These are phyloP conservation scores for Coilia nasus DNA, from an alignment of 2,797 vertebrate species.

Conservation along the genomic window DNA sequence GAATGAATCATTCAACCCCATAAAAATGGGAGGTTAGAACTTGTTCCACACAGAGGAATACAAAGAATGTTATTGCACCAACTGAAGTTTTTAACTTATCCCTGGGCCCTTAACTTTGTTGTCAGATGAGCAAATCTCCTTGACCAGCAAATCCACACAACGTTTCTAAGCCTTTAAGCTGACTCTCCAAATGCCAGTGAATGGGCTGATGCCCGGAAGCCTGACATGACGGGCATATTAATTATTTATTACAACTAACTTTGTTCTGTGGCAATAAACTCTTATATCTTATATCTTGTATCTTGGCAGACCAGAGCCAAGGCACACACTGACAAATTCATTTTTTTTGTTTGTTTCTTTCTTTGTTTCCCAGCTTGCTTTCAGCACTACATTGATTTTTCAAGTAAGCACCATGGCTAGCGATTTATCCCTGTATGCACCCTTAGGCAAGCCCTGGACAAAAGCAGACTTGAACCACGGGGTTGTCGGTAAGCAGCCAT, in stretches of 20 bases:
- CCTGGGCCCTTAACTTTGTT: neutral
- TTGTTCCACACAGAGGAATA: neutral
- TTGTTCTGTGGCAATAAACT: too few species aligned
- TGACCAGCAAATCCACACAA: neutral
- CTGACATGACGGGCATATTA: too few species aligned
- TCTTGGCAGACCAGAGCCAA: too few species aligned
- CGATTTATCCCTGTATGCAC: neutral
- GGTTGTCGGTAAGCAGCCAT: neutral
- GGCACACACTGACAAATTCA: too few species aligned
- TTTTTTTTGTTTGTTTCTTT: too few species aligned
- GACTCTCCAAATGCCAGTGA: too few species aligned
- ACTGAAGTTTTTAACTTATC: neutral
- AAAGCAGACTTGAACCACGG: slow-evolving; percentile 6
- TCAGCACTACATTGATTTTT: slow-evolving; percentile 34
- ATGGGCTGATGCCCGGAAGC: too few species aligned
- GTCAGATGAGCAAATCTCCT: neutral
- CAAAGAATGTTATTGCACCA: neutral
- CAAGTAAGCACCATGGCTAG: slow-evolving; percentile 26
- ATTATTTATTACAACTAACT: too few species aligned
- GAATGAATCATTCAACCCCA: neutral
- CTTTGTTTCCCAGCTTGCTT: too few species aligned
- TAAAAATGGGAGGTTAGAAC: neutral
- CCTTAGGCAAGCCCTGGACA: slow-evolving; percentile 29
- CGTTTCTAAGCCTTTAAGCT: neutral
- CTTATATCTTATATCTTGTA: too few species aligned